A percentile compares a stretch with the other conserved stretches of the same genome.
Evolutionary conservation across 2,797 vertebrate species (phyloP).

Genomic region (Fringilla coelebs): DNA sequence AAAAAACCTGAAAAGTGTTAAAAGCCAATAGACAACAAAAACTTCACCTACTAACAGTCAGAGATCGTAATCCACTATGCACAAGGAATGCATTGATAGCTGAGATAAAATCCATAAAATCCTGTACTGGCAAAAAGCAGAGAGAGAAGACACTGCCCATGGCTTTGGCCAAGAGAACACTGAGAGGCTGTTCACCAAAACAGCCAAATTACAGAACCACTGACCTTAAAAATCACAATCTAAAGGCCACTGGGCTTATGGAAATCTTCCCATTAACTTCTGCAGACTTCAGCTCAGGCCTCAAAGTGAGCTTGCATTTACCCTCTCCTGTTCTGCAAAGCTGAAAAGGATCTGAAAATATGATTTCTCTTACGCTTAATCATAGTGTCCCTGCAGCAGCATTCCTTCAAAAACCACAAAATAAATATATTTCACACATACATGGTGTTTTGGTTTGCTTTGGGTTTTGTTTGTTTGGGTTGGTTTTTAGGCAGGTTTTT

Average conservation of each 20-base stretch:
- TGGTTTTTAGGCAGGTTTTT: accelerated
- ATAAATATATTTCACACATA: accelerated
- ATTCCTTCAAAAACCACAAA: background rate
- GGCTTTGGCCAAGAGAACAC: accelerated
- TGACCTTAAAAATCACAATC: background rate
- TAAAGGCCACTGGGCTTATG: background rate
- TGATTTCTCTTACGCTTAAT: background rate
- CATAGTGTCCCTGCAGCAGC: background rate
- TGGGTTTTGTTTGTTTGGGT: background rate
- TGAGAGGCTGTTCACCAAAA: background rate
- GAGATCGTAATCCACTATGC: background rate
- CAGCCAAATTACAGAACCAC: background rate
- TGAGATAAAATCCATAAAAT: background rate
- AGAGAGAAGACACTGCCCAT: background rate
- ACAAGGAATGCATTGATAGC: background rate
- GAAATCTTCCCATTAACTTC: background rate
- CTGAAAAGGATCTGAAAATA: background rate
- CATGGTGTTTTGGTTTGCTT: background rate
- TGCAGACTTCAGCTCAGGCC: background rate
- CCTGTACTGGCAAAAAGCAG: background rate
- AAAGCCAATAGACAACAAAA: background rate
- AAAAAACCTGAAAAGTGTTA: background rate
- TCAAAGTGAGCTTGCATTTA: background rate
- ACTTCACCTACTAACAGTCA: background rate
- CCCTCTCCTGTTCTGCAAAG: background rate